Conservation (phyloP, 2,888 invertebrate species). For the Amblyteles armatorius region DNA sequence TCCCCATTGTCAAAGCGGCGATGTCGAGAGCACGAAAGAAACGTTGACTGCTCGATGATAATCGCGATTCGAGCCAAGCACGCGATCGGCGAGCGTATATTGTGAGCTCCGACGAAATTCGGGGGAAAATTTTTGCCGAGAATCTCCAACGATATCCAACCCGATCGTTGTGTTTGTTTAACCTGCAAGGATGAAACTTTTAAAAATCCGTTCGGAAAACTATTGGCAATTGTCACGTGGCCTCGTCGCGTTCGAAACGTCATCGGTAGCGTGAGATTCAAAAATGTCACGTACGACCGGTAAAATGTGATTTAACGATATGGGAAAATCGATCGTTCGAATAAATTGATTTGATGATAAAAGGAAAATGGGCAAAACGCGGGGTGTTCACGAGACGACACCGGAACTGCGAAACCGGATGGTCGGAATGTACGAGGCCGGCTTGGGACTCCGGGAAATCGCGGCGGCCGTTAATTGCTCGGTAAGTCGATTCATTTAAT, state of each 20-base stretch:
- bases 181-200: conserved; percentile 54
- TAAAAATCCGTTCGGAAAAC: conserved; percentile 66
- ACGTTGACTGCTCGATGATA: conserved; percentile 36
- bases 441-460: conserved; percentile 82
- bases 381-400: conserved; percentile 83
- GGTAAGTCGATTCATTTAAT: conserved; percentile 71
- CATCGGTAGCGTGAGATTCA: conserved; percentile 74
- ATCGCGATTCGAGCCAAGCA: conserved; percentile 41
- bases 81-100: conserved; percentile 36
- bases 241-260: conserved; percentile 70
- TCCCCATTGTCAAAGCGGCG: conserved; percentile 34
- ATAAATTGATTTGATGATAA: neutral
- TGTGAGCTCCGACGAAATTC: neutral
- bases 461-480: conserved; percentile 83
- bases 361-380: conserved; percentile 81
- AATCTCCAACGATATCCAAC: neutral
- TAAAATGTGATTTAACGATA: conserved; percentile 4
- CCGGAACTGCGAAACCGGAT: conserved; percentile 83
- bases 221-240: conserved; percentile 78
- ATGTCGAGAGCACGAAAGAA: conserved; percentile 72
- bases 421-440: conserved; percentile 84
- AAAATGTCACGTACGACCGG: conserved; percentile 65
- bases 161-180: conserved; percentile 29
- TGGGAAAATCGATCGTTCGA: neutral
- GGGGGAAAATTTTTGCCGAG: neutral